A percentile compares a stretch with the other conserved stretches of the same genome.
These are phyloP conservation scores for Meloidogyne exigua DNA, from an alignment of 1,140 invertebrate genomes.

Conservation along the genomic window DNA sequence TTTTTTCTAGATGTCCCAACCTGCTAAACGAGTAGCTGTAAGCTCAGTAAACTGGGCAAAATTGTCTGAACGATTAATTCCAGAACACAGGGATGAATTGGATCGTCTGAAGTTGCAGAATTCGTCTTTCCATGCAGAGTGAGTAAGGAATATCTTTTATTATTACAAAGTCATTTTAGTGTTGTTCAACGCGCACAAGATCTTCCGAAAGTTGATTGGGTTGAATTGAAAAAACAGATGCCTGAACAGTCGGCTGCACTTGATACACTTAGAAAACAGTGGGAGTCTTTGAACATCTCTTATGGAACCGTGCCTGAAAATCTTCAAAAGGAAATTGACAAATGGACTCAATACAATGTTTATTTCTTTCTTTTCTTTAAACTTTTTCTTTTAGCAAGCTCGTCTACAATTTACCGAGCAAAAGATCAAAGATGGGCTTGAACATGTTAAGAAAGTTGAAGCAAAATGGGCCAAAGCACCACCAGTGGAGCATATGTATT, in stretches of 20 bases:
- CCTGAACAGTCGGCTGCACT: constrained; percentile 54
- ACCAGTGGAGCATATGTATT: constrained; percentile 56
- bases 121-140: constrained; percentile 49
- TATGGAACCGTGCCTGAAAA: constrained; percentile 55
- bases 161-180: constrained; percentile 33
- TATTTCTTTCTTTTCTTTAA: background rate
- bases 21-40: constrained; percentile 58
- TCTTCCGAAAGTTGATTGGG: constrained; percentile 62
- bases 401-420: constrained; percentile 55
- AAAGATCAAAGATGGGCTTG: constrained; percentile 56
- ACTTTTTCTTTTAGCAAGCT: constrained; percentile 41
- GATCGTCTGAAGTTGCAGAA: constrained; percentile 56
- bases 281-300: constrained; percentile 59
- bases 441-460: constrained; percentile 62
- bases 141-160: constrained; percentile 21
- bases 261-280: constrained; percentile 62
- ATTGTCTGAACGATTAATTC: constrained; percentile 50
- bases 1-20: constrained; percentile 40
- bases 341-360: constrained; percentile 58
- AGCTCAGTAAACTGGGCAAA: constrained; percentile 63
- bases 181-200: constrained; percentile 57
- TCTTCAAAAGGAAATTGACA: constrained; percentile 52
- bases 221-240: constrained; percentile 61
- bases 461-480: constrained; percentile 63
- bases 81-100: constrained; percentile 53